phyloP scores from a whole-genome alignment of 1,140 invertebrate species.

The Sipha flava region DNA sequence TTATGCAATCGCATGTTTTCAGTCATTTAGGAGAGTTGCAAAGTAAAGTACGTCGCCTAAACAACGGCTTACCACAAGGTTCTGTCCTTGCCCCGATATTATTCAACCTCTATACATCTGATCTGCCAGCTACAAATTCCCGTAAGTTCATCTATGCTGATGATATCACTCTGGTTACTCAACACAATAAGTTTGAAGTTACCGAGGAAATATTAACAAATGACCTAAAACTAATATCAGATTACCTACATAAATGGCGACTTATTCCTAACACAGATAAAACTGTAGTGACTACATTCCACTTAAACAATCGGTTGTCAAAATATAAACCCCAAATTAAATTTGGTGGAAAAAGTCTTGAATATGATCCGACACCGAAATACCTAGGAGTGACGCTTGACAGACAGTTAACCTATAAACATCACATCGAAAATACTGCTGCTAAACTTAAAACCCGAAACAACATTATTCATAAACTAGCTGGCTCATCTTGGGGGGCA shows the following conservation, averaged over 20 bases:
- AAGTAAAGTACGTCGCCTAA: neutral
- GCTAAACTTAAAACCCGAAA: conserved; percentile 20
- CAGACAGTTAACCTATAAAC: no score
- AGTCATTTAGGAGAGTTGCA: neutral
- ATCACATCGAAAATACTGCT: neutral
- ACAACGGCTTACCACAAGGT: neutral
- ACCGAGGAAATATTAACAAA: conserved; percentile 17
- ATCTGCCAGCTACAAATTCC: neutral
- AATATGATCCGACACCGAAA: neutral
- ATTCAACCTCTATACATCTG: neutral
- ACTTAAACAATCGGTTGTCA: conserved; percentile 38
- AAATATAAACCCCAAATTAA: neutral
- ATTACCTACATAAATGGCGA: neutral
- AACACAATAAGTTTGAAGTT: neutral
- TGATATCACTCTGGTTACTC: neutral
- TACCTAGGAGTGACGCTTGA: no score
- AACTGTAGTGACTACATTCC: neutral
- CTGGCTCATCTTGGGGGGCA: neutral
- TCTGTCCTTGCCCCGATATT: neutral
- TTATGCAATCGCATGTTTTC: neutral
- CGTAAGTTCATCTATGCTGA: neutral
- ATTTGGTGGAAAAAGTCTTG: neutral
- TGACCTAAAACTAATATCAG: neutral
- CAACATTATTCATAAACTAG: conserved; percentile 25
- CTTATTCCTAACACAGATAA: conserved; percentile 5